phyloP scores from a whole-genome alignment of 2,113 vertebrate genomes.

The Triplophysa siluroides region DNA sequence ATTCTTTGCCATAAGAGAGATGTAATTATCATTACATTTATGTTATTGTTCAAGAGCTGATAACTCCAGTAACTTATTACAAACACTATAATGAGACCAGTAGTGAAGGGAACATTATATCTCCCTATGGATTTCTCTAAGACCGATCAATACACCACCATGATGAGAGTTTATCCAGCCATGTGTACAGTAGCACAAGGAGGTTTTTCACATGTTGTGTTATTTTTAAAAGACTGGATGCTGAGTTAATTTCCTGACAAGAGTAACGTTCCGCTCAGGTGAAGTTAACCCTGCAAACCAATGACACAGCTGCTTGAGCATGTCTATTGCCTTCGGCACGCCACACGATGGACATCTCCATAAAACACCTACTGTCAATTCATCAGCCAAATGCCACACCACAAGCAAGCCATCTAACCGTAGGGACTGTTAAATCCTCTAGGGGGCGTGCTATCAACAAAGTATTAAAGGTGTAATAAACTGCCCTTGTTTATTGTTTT shows the following conservation, averaged over 20 bases:
- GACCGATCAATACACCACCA: slow-evolving; percentile 15
- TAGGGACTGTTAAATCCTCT: neutral
- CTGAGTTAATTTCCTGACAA: slow-evolving; percentile 15
- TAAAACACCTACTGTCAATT: slow-evolving; percentile 35
- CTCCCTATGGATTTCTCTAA: slow-evolving; percentile 1
- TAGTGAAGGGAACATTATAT: slow-evolving; percentile 19
- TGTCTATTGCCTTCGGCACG: slow-evolving; percentile 1
- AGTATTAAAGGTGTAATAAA: no score
- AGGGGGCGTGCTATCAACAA: neutral
- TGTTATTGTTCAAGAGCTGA: no score
- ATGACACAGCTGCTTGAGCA: slow-evolving; percentile 11
- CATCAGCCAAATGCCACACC: neutral
- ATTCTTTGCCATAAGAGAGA: no score
- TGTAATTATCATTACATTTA: no score
- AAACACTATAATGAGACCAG: neutral
- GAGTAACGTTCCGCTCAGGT: neutral
- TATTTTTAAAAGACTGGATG: slow-evolving; percentile 16
- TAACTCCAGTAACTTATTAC: neutral
- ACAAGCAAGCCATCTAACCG: neutral
- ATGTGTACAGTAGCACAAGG: neutral
- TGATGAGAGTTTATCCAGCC: slow-evolving; percentile 4
- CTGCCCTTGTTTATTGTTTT: no score
- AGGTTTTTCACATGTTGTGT: neutral
- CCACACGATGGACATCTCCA: slow-evolving; percentile 16
- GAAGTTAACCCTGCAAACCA: neutral